A percentile compares a stretch with the other conserved stretches of the same genome.
Evolutionary conservation across 64 coral and sea anemone genomes (phyloP).

Genomic region (Acropora tenuis): DNA sequence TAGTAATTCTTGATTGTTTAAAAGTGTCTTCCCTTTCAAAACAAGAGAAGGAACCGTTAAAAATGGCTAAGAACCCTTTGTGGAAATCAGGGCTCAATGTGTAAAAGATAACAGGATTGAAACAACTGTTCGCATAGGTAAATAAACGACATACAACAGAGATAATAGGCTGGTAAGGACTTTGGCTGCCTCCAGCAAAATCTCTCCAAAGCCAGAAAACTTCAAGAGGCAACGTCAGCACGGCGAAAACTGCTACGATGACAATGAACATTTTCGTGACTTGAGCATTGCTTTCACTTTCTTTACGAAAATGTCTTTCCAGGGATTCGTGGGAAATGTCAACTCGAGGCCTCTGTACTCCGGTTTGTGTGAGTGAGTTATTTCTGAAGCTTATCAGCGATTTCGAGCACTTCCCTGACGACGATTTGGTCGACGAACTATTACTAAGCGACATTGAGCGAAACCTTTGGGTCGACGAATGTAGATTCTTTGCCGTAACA

Average conservation of each 20-base stretch:
- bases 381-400: background rate
- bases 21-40: background rate
- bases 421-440: background rate
- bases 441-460: conserved; percentile 24
- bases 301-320: conserved; percentile 9
- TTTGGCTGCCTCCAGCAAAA: conserved; percentile 53
- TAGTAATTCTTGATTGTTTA: background rate
- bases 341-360: background rate
- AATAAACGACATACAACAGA: conserved; percentile 81
- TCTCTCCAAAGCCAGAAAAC: conserved; percentile 87
- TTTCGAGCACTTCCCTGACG: background rate
- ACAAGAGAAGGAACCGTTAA: background rate
- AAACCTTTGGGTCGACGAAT: background rate
- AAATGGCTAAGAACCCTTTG: conserved; percentile 50
- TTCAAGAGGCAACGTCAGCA: conserved; percentile 79
- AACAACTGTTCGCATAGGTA: conserved; percentile 83
- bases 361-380: background rate
- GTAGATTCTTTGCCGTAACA: conserved; percentile 18
- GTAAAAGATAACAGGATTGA: conserved; percentile 82
- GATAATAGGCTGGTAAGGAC: conserved; percentile 28
- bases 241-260: conserved; percentile 73
- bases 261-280: conserved; percentile 84
- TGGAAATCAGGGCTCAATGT: conserved; percentile 80
- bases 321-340: background rate
- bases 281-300: conserved; percentile 42